These are phyloP conservation scores for Epistrophella euchroma DNA, from an alignment of 2,888 invertebrate species.

Conservation along the genomic window DNA sequence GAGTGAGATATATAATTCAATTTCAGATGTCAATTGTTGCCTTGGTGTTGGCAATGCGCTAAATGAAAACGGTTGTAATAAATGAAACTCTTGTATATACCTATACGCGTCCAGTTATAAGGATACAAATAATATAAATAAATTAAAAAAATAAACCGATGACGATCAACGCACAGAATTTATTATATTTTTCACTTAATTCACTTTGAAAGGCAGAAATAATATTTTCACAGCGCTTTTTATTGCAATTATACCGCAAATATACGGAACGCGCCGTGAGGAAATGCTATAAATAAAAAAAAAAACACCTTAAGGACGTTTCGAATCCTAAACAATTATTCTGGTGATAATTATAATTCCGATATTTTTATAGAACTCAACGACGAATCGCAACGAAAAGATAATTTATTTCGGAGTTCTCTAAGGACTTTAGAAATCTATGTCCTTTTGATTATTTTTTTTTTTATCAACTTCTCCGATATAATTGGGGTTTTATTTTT, in stretches of 20 bases:
- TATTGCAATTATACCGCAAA: not conserved
- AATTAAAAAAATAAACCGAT: constrained; percentile 5
- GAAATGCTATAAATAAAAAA: not conserved
- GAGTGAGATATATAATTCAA: constrained; percentile 69
- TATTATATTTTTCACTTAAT: constrained; percentile 59
- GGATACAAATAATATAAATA: not conserved
- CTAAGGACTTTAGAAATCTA: not conserved
- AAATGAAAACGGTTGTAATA: constrained; percentile 43
- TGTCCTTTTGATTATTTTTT: constrained; percentile 4
- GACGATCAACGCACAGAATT: constrained; percentile 54
- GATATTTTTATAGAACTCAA: not conserved
- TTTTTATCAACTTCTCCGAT: constrained; percentile 34
- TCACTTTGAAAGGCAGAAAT: constrained; percentile 29
- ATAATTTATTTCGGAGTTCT: not conserved
- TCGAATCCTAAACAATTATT: not conserved
- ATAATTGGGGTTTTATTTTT: not conserved
- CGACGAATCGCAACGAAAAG: constrained; percentile 32
- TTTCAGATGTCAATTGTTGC: constrained; percentile 72
- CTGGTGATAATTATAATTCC: not conserved
- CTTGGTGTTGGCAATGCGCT: constrained; percentile 56
- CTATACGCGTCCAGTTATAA: constrained; percentile 37
- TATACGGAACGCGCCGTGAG: too few species aligned
- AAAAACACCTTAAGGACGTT: constrained; percentile 15
- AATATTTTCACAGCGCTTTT: constrained; percentile 45
- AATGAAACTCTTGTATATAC: constrained; percentile 40